Evolutionary conservation across 92 coral and sea anemone species (phyloP).

Genomic region (Parazoanthus swiftii): DNA sequence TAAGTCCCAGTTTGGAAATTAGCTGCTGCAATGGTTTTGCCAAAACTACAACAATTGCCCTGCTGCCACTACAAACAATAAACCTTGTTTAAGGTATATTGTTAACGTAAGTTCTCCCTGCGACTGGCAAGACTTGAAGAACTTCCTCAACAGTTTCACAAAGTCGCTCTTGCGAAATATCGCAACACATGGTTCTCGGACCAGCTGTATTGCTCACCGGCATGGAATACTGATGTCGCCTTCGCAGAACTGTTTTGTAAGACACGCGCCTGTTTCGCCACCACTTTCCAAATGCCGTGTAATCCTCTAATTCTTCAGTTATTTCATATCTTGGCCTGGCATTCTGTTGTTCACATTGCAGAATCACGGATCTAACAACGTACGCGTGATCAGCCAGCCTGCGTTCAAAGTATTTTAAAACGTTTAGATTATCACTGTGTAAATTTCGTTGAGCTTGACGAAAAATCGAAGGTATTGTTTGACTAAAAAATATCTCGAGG

Average conservation of each 20-base stretch:
- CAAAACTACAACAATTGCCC: too few species aligned
- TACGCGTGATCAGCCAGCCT: conserved; percentile 59
- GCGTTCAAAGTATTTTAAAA: conserved; percentile 62
- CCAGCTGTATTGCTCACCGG: conserved; percentile 40
- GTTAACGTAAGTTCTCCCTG: conserved; percentile 10
- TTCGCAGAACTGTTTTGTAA: conserved; percentile 52
- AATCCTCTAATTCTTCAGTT: conserved; percentile 51
- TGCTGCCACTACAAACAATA: too few species aligned
- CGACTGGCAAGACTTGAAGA: conserved; percentile 19
- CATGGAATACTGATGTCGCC: conserved; percentile 47
- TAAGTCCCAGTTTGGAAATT: too few species aligned
- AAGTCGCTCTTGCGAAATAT: conserved; percentile 29
- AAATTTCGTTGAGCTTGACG: conserved; percentile 52
- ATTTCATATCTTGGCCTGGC: conserved; percentile 50
- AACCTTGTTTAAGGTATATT: too few species aligned
- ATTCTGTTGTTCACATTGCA: conserved; percentile 51
- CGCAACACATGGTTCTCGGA: conserved; percentile 40
- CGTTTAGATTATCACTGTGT: conserved; percentile 52
- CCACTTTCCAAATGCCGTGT: conserved; percentile 56
- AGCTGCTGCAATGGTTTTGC: too few species aligned
- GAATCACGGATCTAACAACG: conserved; percentile 54
- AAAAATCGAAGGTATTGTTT: conserved; percentile 35
- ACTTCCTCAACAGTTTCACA: conserved; percentile 20
- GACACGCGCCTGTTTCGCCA: conserved; percentile 53
- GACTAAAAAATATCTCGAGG: conserved; percentile 50